Percentiles rank a stretch among this genome's conserved stretches.
Evolutionary conservation across 2,888 invertebrate species (phyloP).

Genomic region (Pristionchus japonicus): DNA sequence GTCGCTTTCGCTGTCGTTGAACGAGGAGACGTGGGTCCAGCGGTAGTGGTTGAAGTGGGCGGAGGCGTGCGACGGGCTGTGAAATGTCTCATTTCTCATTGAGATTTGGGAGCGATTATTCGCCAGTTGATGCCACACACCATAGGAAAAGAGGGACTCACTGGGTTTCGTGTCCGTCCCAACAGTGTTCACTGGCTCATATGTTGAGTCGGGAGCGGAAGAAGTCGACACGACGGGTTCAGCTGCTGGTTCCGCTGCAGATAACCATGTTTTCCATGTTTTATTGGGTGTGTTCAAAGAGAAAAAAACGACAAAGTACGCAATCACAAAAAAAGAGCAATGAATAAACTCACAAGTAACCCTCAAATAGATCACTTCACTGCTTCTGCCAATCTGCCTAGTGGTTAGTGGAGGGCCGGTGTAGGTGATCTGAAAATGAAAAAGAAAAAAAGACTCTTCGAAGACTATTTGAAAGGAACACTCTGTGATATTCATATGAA

Average conservation of each 20-base stretch:
- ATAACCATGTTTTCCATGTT: too few relatives aligned
- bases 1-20: background rate
- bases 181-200: background rate
- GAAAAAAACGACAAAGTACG: too few relatives aligned
- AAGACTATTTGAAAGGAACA: too few relatives aligned
- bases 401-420: background rate
- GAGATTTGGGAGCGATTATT: background rate
- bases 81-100: background rate
- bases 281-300: too few relatives aligned
- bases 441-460: too few relatives aligned
- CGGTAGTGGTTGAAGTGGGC: background rate
- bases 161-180: background rate
- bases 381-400: background rate
- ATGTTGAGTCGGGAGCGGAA: background rate
- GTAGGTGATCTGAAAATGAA: background rate
- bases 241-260: too few relatives aligned
- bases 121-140: background rate
- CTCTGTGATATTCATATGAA: too few relatives aligned
- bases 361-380: background rate
- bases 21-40: background rate
- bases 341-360: too few relatives aligned
- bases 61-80: background rate
- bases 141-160: background rate
- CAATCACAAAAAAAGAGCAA: too few relatives aligned
- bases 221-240: too few relatives aligned